Evolutionary conservation across 2,888 invertebrate species (phyloP).

Genomic region (Machimus rusticus): DNA sequence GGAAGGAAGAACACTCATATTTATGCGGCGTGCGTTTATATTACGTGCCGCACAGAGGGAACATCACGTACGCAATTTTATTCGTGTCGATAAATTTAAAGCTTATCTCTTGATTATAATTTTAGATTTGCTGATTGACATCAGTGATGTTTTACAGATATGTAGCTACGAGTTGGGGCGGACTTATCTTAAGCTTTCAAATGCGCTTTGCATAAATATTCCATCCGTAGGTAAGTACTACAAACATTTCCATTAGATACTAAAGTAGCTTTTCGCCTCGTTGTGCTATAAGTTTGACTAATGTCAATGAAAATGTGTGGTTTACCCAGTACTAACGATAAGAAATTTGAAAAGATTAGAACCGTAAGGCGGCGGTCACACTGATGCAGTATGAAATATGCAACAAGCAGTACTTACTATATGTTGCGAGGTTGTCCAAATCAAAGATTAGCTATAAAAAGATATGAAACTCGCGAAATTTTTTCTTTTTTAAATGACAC

Average conservation of each 20-base stretch:
- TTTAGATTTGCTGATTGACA: conserved; percentile 91
- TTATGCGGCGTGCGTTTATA: conserved; percentile 96
- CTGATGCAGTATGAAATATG: no score
- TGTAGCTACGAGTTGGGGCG: conserved; percentile 95
- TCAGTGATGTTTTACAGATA: conserved; percentile 96
- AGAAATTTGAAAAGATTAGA: no score
- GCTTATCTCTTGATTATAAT: conserved; percentile 9
- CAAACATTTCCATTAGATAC: background rate
- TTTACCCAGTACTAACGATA: no score
- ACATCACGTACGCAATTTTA: conserved; percentile 81
- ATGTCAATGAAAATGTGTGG: no score
- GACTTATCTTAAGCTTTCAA: conserved; percentile 87
- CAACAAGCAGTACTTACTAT: no score
- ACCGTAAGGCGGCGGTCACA: no score
- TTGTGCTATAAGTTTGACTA: no score
- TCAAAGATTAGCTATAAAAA: no score
- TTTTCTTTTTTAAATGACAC: no score
- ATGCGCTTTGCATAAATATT: conserved; percentile 88
- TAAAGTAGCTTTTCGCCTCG: no score
- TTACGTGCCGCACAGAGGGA: conserved; percentile 94
- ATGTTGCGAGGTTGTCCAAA: no score
- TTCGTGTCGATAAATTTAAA: background rate
- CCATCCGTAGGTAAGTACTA: conserved; percentile 82
- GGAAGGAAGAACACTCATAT: conserved; percentile 91
- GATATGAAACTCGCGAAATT: no score